Percentiles rank a stretch among this genome's conserved stretches.
Evolutionary conservation across 2,797 vertebrate species (phyloP).

Genomic region (Hipposideros larvatus): DNA sequence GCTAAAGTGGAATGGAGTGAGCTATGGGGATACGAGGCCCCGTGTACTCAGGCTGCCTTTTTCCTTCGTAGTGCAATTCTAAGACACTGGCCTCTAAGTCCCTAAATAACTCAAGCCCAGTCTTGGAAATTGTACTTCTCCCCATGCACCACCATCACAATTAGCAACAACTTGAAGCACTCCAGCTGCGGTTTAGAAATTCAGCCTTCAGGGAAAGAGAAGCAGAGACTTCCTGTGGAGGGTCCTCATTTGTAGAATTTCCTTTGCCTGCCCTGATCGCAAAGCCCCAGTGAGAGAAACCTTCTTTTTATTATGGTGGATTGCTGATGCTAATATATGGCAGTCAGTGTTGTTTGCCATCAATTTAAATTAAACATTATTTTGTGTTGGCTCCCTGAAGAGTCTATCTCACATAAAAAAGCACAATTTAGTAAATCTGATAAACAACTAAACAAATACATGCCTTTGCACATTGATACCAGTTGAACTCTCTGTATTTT

Average conservation of each 20-base stretch:
- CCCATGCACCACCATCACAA: not conserved
- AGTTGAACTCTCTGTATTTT: conserved; percentile 50
- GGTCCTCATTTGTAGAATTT: conserved; percentile 37
- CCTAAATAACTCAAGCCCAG: not conserved
- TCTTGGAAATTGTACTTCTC: conserved; percentile 20
- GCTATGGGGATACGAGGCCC: not conserved
- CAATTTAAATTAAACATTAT: conserved; percentile 75
- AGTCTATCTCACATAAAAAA: conserved; percentile 26
- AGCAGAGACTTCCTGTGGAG: not conserved
- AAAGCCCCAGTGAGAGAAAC: conserved; percentile 56
- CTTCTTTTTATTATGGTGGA: conserved; percentile 50
- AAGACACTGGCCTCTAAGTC: not conserved
- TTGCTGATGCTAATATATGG: conserved; percentile 61
- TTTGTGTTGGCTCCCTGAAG: conserved; percentile 60
- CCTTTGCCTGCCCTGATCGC: conserved; percentile 39
- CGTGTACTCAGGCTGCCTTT: not conserved
- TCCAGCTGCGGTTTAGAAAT: not conserved
- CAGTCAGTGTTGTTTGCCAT: conserved; percentile 56
- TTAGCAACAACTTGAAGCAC: conserved; percentile 36
- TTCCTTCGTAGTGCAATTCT: not conserved
- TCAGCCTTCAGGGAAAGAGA: conserved; percentile 12
- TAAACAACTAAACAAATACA: conserved; percentile 63
- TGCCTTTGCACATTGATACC: conserved; percentile 18
- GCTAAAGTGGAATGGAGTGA: not conserved
- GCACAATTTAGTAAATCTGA: conserved; percentile 57